Conservation (phyloP, 2,888 invertebrate genomes). For the Apotomis betuletana region DNA sequence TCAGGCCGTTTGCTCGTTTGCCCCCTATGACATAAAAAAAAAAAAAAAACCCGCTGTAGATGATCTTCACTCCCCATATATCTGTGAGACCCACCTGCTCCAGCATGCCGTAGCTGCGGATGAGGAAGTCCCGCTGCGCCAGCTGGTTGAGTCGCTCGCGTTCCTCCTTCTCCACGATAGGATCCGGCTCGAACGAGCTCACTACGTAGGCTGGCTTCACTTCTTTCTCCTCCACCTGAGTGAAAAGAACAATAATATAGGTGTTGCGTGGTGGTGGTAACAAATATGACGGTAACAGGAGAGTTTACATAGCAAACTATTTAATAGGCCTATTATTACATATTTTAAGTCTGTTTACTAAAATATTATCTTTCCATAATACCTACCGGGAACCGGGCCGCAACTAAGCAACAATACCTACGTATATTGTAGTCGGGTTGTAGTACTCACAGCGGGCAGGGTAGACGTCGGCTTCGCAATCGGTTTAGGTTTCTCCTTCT, state of each 20-base stretch:
- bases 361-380: no score
- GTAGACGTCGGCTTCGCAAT: slow-evolving; percentile 55
- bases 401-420: no score
- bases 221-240: slow-evolving; percentile 61
- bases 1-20: no score
- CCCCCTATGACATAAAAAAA: no score
- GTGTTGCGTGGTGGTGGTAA: no score
- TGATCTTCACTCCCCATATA: no score
- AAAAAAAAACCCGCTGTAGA: no score
- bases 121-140: slow-evolving; percentile 87
- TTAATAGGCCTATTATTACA: no score
- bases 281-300: no score
- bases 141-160: slow-evolving; percentile 86
- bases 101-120: slow-evolving; percentile 87
- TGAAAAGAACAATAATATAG: not conserved
- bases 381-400: no score
- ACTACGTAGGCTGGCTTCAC: slow-evolving; percentile 66
- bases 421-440: not conserved
- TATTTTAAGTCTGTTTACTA: no score
- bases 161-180: slow-evolving; percentile 88
- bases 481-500: slow-evolving; percentile 57
- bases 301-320: no score
- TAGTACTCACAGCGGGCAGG: slow-evolving; percentile 54
- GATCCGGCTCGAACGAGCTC: slow-evolving; percentile 86
- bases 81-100: slow-evolving; percentile 77